Base-by-base conservation (phyloP, 2,797 vertebrate genomes). In the Eospalax fontanierii region DNA sequence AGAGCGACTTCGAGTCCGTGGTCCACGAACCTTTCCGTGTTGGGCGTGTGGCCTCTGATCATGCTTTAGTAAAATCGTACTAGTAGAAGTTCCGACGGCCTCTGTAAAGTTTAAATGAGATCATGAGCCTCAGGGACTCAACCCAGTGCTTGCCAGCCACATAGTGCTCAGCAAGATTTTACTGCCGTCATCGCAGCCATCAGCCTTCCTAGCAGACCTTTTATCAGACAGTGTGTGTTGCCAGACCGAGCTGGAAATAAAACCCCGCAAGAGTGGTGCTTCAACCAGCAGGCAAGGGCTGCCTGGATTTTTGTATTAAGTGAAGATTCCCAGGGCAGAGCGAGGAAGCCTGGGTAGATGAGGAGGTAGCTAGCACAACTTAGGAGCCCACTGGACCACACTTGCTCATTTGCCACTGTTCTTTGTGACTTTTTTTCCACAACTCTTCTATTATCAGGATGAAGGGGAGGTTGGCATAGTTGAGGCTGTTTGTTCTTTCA, bases 231-330 rank as follows among this genome's bases (percentile, higher is more conserved):
- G 59, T 59, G 63, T 83, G 65, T 83, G 88, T 92, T 76, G 76
- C 71, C 54, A 81, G 38, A 63, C 59, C 59, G 66, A 93, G 63
- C 73, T 85, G 63, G 73, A 94, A 94, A 89, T 66, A 68, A 89
- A 89, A 68, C 66, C 43, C 43, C 61, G 26, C 33, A 57, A 82
- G 46, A 50, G 9, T 84, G 85, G 74, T 33, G 21, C n/a, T 22
- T 61, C 86, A 50, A 54, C 54, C 70, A 40, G 89, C 66, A 40
- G 87, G 81, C 73, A 65, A 24, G 80, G 4, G 92, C 43, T 40
- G 21, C 89, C 38, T 87, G 71, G n/a, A 54, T 24, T 83, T 87
- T 96, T 63, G 57, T 75, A 70, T 90, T 68, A 40, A 83, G 84
- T 93, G 89, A 66, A n/a, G 22, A 71, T 59, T 83, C 74, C 65